These are phyloP conservation scores for Trididemnum miniatum DNA, from an alignment of 23 tunicate genomes.

Conservation along the genomic window DNA sequence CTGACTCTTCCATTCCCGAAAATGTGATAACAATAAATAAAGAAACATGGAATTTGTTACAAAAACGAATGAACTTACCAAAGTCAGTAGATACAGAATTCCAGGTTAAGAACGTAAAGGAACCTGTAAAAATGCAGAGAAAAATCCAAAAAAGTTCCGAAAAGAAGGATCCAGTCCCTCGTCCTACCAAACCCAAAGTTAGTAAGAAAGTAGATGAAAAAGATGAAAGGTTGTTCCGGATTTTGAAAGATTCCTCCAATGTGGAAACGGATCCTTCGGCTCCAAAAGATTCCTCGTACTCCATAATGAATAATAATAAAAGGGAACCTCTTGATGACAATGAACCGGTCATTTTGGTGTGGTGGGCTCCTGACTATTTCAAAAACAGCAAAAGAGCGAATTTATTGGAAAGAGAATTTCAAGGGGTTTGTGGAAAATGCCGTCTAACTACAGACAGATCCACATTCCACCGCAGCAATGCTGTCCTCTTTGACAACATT, in stretches of 20 bases:
- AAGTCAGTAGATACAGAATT: no score
- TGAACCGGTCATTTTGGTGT: slow-evolving; percentile 53
- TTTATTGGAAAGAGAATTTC: slow-evolving; percentile 51
- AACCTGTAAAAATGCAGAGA: not conserved
- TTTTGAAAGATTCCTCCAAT: not conserved
- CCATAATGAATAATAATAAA: not conserved
- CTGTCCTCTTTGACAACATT: slow-evolving; percentile 53
- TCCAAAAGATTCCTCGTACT: slow-evolving; percentile 18
- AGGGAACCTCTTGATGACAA: slow-evolving; percentile 6
- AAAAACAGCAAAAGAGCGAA: slow-evolving; percentile 29
- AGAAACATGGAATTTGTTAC: not conserved
- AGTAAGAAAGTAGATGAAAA: not conserved
- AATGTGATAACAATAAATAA: not conserved
- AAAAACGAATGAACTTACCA: not conserved
- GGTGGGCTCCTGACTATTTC: slow-evolving; percentile 63
- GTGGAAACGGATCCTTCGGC: slow-evolving; percentile 33
- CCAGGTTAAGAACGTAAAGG: not conserved
- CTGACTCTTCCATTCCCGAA: not conserved
- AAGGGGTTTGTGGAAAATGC: slow-evolving; percentile 70
- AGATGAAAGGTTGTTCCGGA: slow-evolving; percentile 3
- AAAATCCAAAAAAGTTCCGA: not conserved
- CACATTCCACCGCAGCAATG: slow-evolving; percentile 27
- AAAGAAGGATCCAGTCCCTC: no score
- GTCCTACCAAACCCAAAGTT: no score
- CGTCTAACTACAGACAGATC: slow-evolving; percentile 58